These are phyloP conservation scores for Agrilus biguttatus DNA, from an alignment of 2,888 invertebrate genomes.

Conservation along the genomic window DNA sequence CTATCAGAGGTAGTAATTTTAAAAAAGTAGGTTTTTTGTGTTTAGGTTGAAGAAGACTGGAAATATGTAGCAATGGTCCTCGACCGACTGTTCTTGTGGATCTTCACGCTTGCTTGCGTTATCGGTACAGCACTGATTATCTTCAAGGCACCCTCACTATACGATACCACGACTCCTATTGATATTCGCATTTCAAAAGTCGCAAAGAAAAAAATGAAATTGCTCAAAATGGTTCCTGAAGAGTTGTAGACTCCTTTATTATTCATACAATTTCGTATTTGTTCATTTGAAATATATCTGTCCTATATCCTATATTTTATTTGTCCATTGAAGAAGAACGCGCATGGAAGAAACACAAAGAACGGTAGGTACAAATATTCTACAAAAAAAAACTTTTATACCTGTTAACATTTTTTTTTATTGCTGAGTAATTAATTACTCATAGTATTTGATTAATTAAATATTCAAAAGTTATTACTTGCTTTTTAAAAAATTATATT, in stretches of 20 bases:
- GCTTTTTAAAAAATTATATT: too few species aligned
- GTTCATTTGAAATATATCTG: too few species aligned
- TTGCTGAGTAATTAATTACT: too few species aligned
- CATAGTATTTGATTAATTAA: too few species aligned
- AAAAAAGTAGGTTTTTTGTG: conserved; percentile 9
- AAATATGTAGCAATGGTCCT: conserved; percentile 95
- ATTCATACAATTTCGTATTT: not conserved
- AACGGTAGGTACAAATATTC: too few species aligned
- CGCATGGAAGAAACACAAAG: too few species aligned
- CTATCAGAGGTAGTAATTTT: too few species aligned
- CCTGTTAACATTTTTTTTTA: too few species aligned
- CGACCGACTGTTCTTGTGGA: conserved; percentile 90
- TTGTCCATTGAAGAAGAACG: too few species aligned
- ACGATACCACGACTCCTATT: conserved; percentile 80
- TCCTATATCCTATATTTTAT: too few species aligned
- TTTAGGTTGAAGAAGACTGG: conserved; percentile 92
- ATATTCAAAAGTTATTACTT: too few species aligned
- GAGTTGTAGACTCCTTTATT: conserved; percentile 21
- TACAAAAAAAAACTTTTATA: too few species aligned
- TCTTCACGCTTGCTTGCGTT: conserved; percentile 87
- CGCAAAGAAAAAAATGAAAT: conserved; percentile 77
- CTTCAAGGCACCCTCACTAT: conserved; percentile 80
- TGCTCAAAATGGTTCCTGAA: conserved; percentile 73
- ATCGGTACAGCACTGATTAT: conserved; percentile 80
- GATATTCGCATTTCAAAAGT: conserved; percentile 84